phyloP scores from a whole-genome alignment of 2,888 invertebrate species.

The Platycheirus albimanus region DNA sequence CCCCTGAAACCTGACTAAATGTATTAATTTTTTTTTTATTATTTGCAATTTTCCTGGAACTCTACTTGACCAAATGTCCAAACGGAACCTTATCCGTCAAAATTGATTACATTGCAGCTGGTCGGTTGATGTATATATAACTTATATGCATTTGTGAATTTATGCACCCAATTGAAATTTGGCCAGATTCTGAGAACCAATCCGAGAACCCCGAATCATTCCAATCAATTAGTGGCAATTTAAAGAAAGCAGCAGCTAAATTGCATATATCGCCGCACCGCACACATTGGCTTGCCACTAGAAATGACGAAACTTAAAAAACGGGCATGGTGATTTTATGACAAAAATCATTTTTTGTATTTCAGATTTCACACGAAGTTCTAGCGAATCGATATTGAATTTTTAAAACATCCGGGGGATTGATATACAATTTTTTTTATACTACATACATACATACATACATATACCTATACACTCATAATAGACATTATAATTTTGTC shows the following conservation, averaged over 20 bases:
- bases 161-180: conserved; percentile 57
- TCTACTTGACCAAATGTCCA: neutral
- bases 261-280: conserved; percentile 41
- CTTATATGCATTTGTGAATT: conserved; percentile 20
- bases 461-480: too few species aligned
- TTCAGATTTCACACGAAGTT: conserved; percentile 49
- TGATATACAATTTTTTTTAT: neutral
- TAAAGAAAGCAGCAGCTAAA: conserved; percentile 35
- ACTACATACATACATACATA: too few species aligned
- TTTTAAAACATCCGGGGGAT: neutral
- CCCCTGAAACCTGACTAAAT: neutral
- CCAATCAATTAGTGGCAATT: conserved; percentile 64
- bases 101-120: conserved; percentile 36
- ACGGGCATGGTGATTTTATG: conserved; percentile 22
- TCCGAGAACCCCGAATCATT: conserved; percentile 44
- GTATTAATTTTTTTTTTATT: conserved; percentile 24
- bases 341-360: conserved; percentile 8
- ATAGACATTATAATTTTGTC: neutral
- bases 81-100: neutral
- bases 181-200: conserved; percentile 64
- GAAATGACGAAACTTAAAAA: conserved; percentile 12
- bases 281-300: neutral
- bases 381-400: conserved; percentile 19
- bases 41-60: conserved; percentile 32
- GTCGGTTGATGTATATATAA: conserved; percentile 1